Evolutionary conservation across 2,888 invertebrate species (phyloP).

Genomic region (Drosophila meridionalis): DNA sequence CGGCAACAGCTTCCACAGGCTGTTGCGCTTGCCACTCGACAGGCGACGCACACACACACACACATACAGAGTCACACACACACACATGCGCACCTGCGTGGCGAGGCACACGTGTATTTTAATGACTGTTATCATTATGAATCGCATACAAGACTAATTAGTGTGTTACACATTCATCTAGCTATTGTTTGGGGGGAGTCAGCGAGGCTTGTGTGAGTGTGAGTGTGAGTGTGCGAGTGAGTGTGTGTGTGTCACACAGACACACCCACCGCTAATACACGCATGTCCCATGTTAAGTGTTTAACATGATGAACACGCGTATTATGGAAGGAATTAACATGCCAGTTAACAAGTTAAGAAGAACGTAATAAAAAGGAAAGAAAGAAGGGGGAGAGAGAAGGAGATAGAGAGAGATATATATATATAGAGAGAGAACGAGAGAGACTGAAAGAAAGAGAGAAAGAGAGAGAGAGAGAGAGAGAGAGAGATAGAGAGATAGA

Average conservation of each 20-base stretch:
- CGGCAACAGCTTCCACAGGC: slow-evolving; percentile 12
- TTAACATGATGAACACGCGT: slow-evolving; percentile 80
- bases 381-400: neutral
- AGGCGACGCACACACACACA: slow-evolving; percentile 24
- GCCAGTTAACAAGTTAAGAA: slow-evolving; percentile 68
- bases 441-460: neutral
- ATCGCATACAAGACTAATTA: slow-evolving; percentile 78
- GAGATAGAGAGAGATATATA: neutral
- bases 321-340: slow-evolving; percentile 75
- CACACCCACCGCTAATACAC: slow-evolving; percentile 21
- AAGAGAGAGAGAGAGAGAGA: neutral
- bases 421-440: neutral
- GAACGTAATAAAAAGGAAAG: neutral
- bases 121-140: slow-evolving; percentile 82
- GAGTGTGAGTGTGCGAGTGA: neutral
- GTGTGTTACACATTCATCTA: slow-evolving; percentile 78
- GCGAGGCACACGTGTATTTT: slow-evolving; percentile 49
- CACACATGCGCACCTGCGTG: slow-evolving; percentile 20
- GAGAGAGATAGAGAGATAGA: neutral
- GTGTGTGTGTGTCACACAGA: neutral
- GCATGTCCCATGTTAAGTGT: slow-evolving; percentile 61
- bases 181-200: slow-evolving; percentile 54
- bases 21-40: slow-evolving; percentile 35
- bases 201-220: neutral
- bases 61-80: slow-evolving; percentile 8